These are phyloP conservation scores for Chloropsis hardwickii DNA, from an alignment of 2,113 vertebrate species.

Conservation along the genomic window DNA sequence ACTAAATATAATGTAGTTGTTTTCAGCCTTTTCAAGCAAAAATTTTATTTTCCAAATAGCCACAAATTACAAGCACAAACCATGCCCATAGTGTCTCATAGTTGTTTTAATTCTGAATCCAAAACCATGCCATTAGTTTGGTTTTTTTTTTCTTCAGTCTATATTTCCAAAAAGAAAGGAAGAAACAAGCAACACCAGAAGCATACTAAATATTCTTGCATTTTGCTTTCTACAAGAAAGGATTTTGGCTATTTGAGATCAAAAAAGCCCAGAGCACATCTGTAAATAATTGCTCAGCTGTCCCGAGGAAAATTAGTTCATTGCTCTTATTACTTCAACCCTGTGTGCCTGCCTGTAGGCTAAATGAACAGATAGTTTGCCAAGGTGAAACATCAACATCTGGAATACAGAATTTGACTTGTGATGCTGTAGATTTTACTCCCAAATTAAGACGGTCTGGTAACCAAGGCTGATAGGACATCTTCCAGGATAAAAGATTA, in stretches of 20 bases:
- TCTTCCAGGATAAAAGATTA: background rate
- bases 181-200: background rate
- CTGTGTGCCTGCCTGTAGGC: background rate
- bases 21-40: slow-evolving; percentile 14
- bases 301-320: slow-evolving; percentile 1
- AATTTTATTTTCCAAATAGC: background rate
- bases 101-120: background rate
- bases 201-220: background rate
- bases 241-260: background rate
- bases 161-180: background rate
- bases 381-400: background rate
- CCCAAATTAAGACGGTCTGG: background rate
- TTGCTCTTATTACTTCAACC: background rate
- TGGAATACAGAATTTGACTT: background rate
- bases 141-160: background rate
- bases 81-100: background rate
- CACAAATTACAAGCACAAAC: slow-evolving; percentile 1
- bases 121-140: background rate
- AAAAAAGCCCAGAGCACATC: background rate
- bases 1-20: background rate
- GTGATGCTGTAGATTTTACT: background rate
- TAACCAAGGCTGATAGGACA: background rate
- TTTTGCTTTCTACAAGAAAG: background rate
- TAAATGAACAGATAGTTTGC: background rate
- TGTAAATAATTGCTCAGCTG: background rate